Evolutionary conservation across 2,113 vertebrate genomes (phyloP), one percentile per base, ranked within the genome.

Genomic region (Andinoacara biseriatus): DNA sequence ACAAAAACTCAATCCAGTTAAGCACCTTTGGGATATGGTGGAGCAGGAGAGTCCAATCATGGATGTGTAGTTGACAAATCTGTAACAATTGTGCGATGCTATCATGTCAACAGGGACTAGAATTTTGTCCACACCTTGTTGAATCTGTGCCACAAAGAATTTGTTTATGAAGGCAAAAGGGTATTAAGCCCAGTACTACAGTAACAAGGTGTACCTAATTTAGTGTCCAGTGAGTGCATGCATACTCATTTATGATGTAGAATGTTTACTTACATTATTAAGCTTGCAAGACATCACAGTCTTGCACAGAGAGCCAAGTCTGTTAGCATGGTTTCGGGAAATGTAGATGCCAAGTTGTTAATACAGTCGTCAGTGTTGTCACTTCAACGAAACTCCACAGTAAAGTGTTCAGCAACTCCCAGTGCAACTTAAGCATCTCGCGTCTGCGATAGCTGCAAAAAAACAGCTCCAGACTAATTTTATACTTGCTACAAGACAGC

Each of bases 401-500:
- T 38, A 38, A 52, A 72, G 65, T 72, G 43, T 26, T 72, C 52
- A 72, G 0, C 65, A 31, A 29, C 40, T 72, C 43, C 15, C 17
- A 72, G 52, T 49, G 57, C 69, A 58, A 72, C 57, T 22, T 76
- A 88, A 80, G 79, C 54, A 81, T 18, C 77, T 80, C 31, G 52
- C 40, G 59, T 77, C 35, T 46, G 43, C 82, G 58, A 69, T 58
- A 46, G 31, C 33, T 40, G 59, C 40, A 58, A 75, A 74, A 29
- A 60, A 35, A 8, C 9, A 54, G 9, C 14, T 43, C 60, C 56
- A 79, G 78, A 82, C 79, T 85, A 3, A 52, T 79, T 82, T 75
- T 76, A 61, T 56, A 84, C 54, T 57, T 8, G 31, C 38, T 72
- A 40, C 81, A 26, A 75, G 22, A 61, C 24, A 46, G 29, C 26